Evolutionary conservation across 2,888 invertebrate genomes (phyloP).

Genomic region (Diplazon laetatorius): DNA sequence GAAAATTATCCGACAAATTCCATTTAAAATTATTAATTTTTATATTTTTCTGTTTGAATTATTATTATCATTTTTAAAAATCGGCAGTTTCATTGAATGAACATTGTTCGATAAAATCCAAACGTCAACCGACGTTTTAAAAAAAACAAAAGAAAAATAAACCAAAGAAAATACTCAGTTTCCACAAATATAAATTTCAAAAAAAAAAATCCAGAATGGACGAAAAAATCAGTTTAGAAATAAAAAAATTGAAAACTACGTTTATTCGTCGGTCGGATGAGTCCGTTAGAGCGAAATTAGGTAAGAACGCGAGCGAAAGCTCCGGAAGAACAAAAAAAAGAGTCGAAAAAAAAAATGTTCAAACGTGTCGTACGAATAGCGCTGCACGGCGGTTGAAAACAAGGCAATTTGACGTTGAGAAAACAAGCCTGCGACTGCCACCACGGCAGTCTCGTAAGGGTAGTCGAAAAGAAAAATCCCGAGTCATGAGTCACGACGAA

Average conservation of each 20-base stretch:
- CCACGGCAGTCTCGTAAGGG: conserved; percentile 6
- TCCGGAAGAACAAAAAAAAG: too few relatives aligned
- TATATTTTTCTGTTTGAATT: too few relatives aligned
- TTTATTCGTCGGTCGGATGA: conserved; percentile 22
- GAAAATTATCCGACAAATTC: too few relatives aligned
- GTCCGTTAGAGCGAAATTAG: conserved; percentile 24
- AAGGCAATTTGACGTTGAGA: conserved; percentile 37
- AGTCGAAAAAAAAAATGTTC: conserved; percentile 28
- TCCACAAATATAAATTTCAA: too few relatives aligned
- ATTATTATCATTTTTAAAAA: too few relatives aligned
- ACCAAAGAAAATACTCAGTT: background rate
- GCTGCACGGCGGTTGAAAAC: conserved; percentile 2
- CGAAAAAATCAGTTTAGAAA: too few relatives aligned
- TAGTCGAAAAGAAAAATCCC: conserved; percentile 54
- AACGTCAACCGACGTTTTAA: background rate
- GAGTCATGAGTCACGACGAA: conserved; percentile 28
- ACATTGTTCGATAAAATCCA: too few relatives aligned
- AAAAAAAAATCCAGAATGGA: too few relatives aligned
- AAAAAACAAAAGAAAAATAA: too few relatives aligned
- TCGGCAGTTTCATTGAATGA: too few relatives aligned
- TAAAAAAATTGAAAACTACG: conserved; percentile 19
- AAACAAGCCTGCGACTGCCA: conserved; percentile 14
- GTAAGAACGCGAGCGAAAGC: background rate
- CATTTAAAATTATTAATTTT: too few relatives aligned
- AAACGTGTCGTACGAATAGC: conserved; percentile 17